These are phyloP conservation scores for Phaenicophaeus curvirostris DNA, from an alignment of 2,797 vertebrate genomes.

Conservation along the genomic window DNA sequence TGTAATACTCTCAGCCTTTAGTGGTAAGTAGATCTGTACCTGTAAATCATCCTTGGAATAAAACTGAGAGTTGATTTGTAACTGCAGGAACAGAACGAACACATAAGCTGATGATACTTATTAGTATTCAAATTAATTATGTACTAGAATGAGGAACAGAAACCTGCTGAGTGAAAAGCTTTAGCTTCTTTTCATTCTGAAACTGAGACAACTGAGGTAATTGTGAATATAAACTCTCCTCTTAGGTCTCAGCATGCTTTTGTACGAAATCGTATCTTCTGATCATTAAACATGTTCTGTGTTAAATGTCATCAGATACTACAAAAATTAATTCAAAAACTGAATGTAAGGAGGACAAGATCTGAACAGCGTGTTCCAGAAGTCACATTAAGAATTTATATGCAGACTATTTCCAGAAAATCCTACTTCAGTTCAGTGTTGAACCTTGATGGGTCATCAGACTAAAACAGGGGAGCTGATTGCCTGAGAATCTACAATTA, in stretches of 20 bases:
- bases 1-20: not conserved
- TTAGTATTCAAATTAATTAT: not conserved
- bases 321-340: not conserved
- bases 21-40: not conserved
- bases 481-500: not conserved
- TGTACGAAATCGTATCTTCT: not conserved
- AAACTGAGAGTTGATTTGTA: not conserved
- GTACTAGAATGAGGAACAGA: not conserved
- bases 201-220: not conserved
- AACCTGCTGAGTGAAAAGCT: not conserved
- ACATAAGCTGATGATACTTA: not conserved
- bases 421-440: not conserved
- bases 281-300: not conserved
- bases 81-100: not conserved
- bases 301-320: not conserved
- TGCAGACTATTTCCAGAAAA: not conserved
- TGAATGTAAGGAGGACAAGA: not conserved
- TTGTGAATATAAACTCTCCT: not conserved
- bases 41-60: not conserved
- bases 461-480: not conserved
- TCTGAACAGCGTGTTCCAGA: not conserved
- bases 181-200: not conserved
- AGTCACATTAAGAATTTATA: not conserved
- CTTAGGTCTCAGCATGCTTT: not conserved
- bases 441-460: not conserved